Evolutionary conservation across 92 coral and sea anemone species (phyloP).

Genomic region (Porites rus): DNA sequence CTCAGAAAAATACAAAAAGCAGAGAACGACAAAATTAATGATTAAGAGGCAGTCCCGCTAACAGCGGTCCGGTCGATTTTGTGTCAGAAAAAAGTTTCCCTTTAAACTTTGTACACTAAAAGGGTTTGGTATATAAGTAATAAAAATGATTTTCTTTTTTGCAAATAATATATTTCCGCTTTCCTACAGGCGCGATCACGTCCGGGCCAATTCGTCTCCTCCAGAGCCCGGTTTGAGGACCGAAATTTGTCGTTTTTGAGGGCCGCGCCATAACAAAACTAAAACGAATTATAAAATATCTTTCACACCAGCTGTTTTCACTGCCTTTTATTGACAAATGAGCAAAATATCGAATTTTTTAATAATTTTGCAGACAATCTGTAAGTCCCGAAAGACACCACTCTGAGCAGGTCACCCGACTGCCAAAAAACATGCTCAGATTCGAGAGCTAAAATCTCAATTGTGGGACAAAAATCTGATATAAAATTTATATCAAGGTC

Average conservation of each 20-base stretch:
- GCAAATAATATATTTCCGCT: too few species aligned
- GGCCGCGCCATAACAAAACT: neutral
- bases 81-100: too few species aligned
- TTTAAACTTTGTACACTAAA: too few species aligned
- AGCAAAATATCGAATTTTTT: neutral
- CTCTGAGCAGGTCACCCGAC: neutral
- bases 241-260: neutral
- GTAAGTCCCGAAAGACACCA: neutral
- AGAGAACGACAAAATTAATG: too few species aligned
- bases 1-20: too few species aligned
- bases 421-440: constrained; percentile 25
- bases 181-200: neutral
- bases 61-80: too few species aligned
- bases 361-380: neutral
- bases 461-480: constrained; percentile 32
- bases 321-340: neutral
- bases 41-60: too few species aligned
- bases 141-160: too few species aligned
- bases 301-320: neutral
- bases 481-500: constrained; percentile 24
- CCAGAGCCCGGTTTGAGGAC: neutral
- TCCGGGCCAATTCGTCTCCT: neutral
- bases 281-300: neutral
- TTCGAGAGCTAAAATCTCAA: constrained; percentile 36
- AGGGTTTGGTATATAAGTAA: too few species aligned